phyloP scores from a whole-genome alignment of 2,797 vertebrate species.

The Ctenosaura bakeri region DNA sequence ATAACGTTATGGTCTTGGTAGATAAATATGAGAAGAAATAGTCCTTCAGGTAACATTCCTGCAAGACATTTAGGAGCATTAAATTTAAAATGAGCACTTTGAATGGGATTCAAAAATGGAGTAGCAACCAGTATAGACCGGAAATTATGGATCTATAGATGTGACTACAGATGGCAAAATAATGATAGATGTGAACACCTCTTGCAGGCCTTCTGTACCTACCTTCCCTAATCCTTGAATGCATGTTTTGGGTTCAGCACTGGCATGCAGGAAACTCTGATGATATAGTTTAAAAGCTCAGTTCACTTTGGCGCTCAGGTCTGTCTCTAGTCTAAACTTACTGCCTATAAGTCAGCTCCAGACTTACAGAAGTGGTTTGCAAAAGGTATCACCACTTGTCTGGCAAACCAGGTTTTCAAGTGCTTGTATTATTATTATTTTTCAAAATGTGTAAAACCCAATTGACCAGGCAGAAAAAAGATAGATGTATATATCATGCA shows the following conservation, averaged over 20 bases:
- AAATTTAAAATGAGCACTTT: neutral
- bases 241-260: neutral
- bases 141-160: neutral
- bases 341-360: too few relatives aligned
- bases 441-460: neutral
- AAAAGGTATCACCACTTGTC: neutral
- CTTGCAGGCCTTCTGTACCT: neutral
- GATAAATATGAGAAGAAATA: neutral
- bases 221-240: neutral
- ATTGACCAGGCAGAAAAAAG: neutral
- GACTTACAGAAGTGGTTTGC: too few relatives aligned
- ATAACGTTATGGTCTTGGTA: neutral
- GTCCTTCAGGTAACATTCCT: neutral
- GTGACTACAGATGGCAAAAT: too few relatives aligned
- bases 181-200: neutral
- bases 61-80: neutral
- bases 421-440: neutral
- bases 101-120: neutral
- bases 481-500: neutral
- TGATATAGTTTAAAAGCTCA: neutral
- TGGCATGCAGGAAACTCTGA: neutral
- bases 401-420: too few relatives aligned
- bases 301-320: neutral
- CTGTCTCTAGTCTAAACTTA: too few relatives aligned
- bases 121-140: neutral